Evolutionary conservation across 2,113 vertebrate genomes (phyloP), one percentile per base, ranked within the genome.

Genomic region (Heteronetta atricapilla): DNA sequence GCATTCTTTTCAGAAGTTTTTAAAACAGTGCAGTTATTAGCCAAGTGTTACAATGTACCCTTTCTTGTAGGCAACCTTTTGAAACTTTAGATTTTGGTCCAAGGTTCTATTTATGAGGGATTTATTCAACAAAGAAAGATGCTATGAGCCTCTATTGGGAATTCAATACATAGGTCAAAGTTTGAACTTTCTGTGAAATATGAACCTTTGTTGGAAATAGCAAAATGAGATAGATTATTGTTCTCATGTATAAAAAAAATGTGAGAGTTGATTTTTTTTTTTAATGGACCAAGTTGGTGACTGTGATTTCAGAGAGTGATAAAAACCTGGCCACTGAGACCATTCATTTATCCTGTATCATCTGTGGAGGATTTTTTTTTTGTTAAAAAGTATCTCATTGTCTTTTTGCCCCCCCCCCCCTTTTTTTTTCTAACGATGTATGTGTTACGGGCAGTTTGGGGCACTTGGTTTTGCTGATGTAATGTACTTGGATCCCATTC

Each of bases 71-170:
- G 52, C 70, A 82, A 55, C 48, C 64, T 89, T 88, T 95, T 92
- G 82, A 95, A 94, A 95, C 77, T 82, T 74, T 38, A 85, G 70
- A 85, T 95, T 96, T 95, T 56, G 75, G 88, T 90, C 64, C 74
- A 82, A 40, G 74, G 33, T 70, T 95, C 3, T 82, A 75, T 96
- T 93, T 96, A 86, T 85, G 77, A 93, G 77, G 53, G 93, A 84
- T 95, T 96, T 96, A 89, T 90, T 96, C 86, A 85, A 94, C 86
- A 96, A 86, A 95, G 82, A 95, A 80, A 56, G 96, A 95, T 95
- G 94, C 67, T 91, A n/a, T 92, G 77, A 94, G 50, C 22, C 21
- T 92, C 80, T 87, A 1, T 25, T 62, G 75, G 86, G 86, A 95
- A 93, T 93, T 94, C 91, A 95, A 96, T 93, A 94, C 93, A 4